These are phyloP conservation scores for Tethea ocularis DNA, from an alignment of 2,888 invertebrate species.

Conservation along the genomic window DNA sequence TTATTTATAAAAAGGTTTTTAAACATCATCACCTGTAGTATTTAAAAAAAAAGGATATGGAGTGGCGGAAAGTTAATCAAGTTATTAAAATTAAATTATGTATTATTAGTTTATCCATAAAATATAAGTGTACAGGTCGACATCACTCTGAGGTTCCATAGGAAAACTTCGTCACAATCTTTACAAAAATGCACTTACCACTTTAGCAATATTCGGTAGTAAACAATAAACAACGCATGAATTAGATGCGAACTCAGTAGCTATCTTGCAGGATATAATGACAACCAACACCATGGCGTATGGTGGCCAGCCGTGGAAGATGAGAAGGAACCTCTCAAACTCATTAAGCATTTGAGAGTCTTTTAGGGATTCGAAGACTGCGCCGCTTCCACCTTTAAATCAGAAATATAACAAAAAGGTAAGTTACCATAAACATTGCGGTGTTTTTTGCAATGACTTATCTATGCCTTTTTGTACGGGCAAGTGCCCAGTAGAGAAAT, in stretches of 20 bases:
- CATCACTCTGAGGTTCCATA: too few relatives aligned
- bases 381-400: conserved; percentile 50
- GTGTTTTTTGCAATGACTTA: too few relatives aligned
- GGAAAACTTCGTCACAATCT: neutral
- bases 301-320: conserved; percentile 48
- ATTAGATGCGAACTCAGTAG: conserved; percentile 60
- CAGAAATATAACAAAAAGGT: neutral
- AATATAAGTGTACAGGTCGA: too few relatives aligned
- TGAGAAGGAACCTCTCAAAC: conserved; percentile 49
- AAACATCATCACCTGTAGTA: too few relatives aligned
- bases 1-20: too few relatives aligned
- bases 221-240: conserved; percentile 48
- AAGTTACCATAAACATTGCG: too few relatives aligned
- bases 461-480: too few relatives aligned
- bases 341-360: conserved; percentile 57
- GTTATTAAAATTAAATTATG: too few relatives aligned
- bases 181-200: conserved; percentile 41
- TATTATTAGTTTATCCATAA: too few relatives aligned
- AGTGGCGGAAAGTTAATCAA: too few relatives aligned
- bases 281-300: conserved; percentile 46
- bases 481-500: too few relatives aligned
- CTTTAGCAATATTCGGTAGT: conserved; percentile 53
- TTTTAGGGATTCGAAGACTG: conserved; percentile 55
- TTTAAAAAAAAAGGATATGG: too few relatives aligned
- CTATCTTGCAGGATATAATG: conserved; percentile 55